Evolutionary conservation across 2,888 invertebrate species (phyloP).

Genomic region (Trachelus stipa): DNA sequence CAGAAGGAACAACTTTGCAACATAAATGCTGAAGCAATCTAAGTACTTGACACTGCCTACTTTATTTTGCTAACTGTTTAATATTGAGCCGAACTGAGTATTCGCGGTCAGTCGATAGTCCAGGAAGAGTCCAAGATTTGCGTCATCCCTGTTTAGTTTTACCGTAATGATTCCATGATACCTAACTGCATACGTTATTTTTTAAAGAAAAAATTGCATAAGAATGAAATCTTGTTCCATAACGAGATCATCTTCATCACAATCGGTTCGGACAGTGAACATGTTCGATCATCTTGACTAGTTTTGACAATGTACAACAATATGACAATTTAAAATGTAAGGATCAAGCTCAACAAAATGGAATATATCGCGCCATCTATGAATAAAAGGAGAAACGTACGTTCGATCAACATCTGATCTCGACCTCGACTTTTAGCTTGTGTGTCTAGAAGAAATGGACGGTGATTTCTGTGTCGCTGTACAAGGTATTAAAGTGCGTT

Average conservation of each 20-base stretch:
- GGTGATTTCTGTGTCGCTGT: constrained; percentile 33
- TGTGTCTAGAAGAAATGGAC: constrained; percentile 44
- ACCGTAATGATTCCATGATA: not conserved
- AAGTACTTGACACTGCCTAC: not conserved
- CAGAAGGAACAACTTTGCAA: not conserved
- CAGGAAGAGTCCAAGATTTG: not conserved
- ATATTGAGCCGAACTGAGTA: not conserved
- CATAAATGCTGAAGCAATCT: not conserved
- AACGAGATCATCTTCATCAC: not conserved
- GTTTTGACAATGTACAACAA: not conserved
- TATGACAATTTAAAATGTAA: not conserved
- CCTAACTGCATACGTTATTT: not conserved
- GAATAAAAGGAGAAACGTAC: not conserved
- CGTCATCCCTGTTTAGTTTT: not conserved
- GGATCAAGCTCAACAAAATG: not conserved
- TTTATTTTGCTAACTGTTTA: not conserved
- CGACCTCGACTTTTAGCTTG: constrained; percentile 31
- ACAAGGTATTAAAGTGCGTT: constrained; percentile 33
- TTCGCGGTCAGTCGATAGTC: not conserved
- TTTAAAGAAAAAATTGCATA: not conserved
- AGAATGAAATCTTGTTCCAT: not conserved
- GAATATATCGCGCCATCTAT: not conserved
- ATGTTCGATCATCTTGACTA: not conserved
- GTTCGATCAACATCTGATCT: constrained; percentile 1
- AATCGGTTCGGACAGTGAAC: too few species aligned